phyloP scores from a whole-genome alignment of 2,113 vertebrate genomes.

The Holacanthus passer region DNA sequence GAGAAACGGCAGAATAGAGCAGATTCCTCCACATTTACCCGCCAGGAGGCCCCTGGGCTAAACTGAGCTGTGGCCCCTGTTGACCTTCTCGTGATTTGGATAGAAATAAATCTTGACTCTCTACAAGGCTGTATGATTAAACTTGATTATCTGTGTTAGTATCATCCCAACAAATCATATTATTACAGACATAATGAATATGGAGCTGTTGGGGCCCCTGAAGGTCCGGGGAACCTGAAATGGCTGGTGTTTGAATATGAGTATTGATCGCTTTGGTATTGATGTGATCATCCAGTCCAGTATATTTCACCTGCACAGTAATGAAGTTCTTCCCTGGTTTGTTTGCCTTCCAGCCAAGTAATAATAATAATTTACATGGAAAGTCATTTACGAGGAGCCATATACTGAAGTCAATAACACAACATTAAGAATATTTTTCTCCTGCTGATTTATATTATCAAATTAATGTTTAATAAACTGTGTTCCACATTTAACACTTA shows the following conservation, averaged over 20 bases:
- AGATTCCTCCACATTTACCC: neutral
- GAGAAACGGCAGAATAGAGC: neutral
- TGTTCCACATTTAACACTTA: neutral
- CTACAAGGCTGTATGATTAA: neutral
- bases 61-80: neutral
- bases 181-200: neutral
- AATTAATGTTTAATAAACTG: neutral
- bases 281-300: no score
- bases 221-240: neutral
- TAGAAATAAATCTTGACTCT: neutral
- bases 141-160: neutral
- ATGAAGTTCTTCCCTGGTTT: slow-evolving; percentile 3
- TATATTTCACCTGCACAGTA: neutral
- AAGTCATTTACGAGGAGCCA: neutral
- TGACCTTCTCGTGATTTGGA: neutral
- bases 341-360: neutral
- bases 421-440: neutral
- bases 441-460: neutral
- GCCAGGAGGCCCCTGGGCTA: neutral
- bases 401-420: neutral
- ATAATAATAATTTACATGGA: neutral
- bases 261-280: slow-evolving; percentile 2
- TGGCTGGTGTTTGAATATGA: neutral
- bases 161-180: neutral
- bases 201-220: neutral